Conservation (phyloP, 2,113 vertebrate genomes). For the Ia io region DNA sequence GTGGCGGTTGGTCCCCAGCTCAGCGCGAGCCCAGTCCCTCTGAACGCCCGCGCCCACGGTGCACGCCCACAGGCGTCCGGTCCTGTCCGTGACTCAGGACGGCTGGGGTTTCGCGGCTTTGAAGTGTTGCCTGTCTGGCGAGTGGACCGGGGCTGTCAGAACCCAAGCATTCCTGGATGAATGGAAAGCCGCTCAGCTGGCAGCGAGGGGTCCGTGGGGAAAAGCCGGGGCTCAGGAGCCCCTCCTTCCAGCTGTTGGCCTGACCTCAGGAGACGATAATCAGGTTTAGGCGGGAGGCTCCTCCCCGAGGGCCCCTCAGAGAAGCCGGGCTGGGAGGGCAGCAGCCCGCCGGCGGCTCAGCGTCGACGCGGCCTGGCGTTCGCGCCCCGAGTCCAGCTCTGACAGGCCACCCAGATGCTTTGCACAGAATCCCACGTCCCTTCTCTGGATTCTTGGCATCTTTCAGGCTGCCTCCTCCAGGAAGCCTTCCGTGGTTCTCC, state of each 20-base stretch:
- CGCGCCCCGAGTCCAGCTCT: background rate
- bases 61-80: background rate
- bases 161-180: background rate
- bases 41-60: fast-evolving
- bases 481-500: background rate
- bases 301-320: fast-evolving
- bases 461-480: background rate
- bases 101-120: background rate
- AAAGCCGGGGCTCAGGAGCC: fast-evolving
- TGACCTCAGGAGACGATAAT: background rate
- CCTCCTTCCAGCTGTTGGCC: background rate
- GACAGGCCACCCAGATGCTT: fast-evolving
- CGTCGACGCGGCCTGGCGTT: fast-evolving
- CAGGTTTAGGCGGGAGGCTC: background rate
- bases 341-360: no score
- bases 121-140: background rate
- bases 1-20: fast-evolving
- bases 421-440: background rate
- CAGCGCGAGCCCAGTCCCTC: background rate
- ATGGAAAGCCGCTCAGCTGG: background rate
- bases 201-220: background rate
- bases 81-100: background rate
- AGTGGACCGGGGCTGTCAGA: background rate
- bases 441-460: background rate
- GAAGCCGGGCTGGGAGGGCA: no score